Percentiles rank a stretch among this genome's conserved stretches.
Conservation (phyloP, 30 jellyfish, hydroid and myxozoan genomes). For the Cassiopea andromeda region DNA sequence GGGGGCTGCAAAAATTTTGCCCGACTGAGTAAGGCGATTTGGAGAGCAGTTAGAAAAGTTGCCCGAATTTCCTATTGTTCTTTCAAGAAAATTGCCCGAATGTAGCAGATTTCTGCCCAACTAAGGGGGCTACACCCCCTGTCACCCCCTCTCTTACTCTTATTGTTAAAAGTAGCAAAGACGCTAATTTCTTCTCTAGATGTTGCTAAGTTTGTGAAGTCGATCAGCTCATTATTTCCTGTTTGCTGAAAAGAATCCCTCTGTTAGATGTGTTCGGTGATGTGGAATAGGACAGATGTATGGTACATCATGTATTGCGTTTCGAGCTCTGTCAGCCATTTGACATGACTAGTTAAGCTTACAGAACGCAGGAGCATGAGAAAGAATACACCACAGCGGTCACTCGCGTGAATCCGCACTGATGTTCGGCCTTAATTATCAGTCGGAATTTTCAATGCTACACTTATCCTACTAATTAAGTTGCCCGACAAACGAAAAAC, state of each 20-base stretch:
- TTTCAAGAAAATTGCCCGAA: no score
- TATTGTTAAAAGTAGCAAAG: no score
- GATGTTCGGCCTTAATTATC: constrained; percentile 12
- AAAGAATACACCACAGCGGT: not conserved
- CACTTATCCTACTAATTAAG: constrained; percentile 56
- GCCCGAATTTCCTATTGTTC: no score
- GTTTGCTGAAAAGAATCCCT: not conserved
- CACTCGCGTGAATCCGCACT: constrained; percentile 14
- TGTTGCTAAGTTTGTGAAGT: constrained; percentile 27
- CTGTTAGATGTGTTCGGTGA: not conserved
- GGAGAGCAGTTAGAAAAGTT: no score
- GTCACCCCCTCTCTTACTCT: no score
- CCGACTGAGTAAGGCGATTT: no score
- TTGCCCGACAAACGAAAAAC: constrained; percentile 56
- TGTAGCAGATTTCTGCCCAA: no score
- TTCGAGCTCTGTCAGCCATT: no score
- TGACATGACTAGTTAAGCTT: not conserved
- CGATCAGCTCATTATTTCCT: not conserved
- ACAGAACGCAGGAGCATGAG: not conserved
- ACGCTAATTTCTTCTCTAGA: not conserved
- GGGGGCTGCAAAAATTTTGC: no score
- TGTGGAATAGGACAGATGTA: not conserved
- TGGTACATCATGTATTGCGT: not conserved
- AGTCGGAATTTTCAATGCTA: constrained; percentile 41
- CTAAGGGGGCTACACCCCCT: no score